Base-by-base conservation (phyloP, 2,797 vertebrate species). In the Simalia tracyae region DNA sequence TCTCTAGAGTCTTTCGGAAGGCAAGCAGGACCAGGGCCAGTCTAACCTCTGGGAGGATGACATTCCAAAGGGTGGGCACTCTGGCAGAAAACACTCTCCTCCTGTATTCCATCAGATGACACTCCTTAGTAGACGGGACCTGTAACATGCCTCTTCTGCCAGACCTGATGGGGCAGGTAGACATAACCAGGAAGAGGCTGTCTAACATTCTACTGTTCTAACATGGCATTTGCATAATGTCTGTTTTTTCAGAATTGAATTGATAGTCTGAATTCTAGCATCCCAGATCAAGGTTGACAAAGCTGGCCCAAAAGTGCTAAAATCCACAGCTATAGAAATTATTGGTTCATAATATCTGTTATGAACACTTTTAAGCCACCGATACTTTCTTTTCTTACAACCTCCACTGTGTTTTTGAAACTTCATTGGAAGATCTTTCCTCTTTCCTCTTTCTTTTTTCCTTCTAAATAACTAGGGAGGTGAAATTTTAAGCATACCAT, bases 361-460 rank as follows among this genome's bases (percentile, higher is more conserved):
- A 98, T 97, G 97, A 98, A 98, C 98, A 97, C 95, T 87, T 68
- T 54, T 97, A 98, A 98, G 98, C 97, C 96, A 97, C 96, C 98
- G 97, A 97, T 98, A 97, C 98, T 98, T 98, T 98, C 97, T 97
- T 26, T 97, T 92, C 97, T 98, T 98, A 97, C 97, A 98, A 98
- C 98, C 98, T 98, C 97, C 97, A 97, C 97, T 98, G 98, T 98
- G 97, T 97, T 97, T 95, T 96, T 96, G 97, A 96, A 97, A 97
- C 97, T 97, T 98, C 91, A 96, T 98, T 98, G 98, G 98, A 98
- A 99, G 98, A 98, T 98, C 97, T 98, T 97, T 96, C 97, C 98
- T 98, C 98, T 98, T 98, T 98, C 97, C 98, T 98, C 31, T 36
- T 36, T 36, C 31, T 97, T 98, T 90, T 95, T 98, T 98, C 99